Evolutionary conservation across 2,888 invertebrate genomes (phyloP).

Genomic region (Lapara coniferarum): DNA sequence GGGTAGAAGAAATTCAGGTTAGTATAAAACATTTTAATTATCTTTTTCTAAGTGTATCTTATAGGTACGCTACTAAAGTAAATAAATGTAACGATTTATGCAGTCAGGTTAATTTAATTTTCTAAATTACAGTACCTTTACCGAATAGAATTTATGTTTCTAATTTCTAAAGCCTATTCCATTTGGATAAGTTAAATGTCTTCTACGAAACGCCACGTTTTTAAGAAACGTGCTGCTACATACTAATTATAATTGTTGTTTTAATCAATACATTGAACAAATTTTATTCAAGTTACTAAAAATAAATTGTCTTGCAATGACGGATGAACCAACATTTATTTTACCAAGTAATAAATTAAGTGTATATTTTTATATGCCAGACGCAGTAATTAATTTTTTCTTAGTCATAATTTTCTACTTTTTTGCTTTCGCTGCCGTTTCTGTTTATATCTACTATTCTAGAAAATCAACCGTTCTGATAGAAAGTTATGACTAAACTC

Average conservation of each 20-base stretch:
- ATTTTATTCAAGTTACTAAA: too few relatives aligned
- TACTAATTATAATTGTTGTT: background rate
- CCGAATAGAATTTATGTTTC: slow-evolving; percentile 12
- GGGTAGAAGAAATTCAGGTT: background rate
- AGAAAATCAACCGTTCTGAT: slow-evolving; percentile 40
- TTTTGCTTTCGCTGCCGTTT: background rate
- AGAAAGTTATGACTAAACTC: slow-evolving; percentile 60
- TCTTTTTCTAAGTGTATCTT: background rate
- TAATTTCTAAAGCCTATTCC: slow-evolving; percentile 8
- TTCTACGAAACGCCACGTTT: background rate
- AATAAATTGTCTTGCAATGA: too few relatives aligned
- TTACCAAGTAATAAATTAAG: too few relatives aligned
- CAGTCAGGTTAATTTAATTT: slow-evolving; percentile 16
- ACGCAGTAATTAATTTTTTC: too few relatives aligned
- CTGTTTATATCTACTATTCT: background rate
- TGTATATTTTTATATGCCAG: too few relatives aligned
- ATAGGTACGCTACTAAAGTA: background rate
- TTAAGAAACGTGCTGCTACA: background rate
- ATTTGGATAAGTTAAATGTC: slow-evolving; percentile 5
- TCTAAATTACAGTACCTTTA: slow-evolving; percentile 4
- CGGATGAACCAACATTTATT: too few relatives aligned
- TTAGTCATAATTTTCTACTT: background rate
- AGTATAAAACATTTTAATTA: background rate
- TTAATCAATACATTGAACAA: background rate
- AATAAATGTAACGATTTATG: slow-evolving; percentile 1